phyloP scores from a whole-genome alignment of 2,797 vertebrate species.

The Anabacerthia variegaticeps region DNA sequence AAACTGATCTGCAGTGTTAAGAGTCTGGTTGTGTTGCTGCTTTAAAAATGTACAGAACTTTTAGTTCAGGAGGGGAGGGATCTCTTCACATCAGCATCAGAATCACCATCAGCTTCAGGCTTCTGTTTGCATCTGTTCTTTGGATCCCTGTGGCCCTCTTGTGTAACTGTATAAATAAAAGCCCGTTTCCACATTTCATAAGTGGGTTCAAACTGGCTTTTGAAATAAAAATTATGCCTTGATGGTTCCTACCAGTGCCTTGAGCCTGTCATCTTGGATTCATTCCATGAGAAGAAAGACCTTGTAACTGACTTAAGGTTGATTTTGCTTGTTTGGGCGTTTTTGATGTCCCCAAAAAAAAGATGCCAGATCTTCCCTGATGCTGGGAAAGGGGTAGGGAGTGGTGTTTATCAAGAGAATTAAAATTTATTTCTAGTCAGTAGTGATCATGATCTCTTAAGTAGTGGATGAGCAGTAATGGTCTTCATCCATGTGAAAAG shows the following conservation, averaged over 20 bases:
- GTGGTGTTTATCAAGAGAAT: neutral
- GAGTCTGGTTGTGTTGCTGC: neutral
- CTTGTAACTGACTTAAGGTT: neutral
- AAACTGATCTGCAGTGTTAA: neutral
- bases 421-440: neutral
- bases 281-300: neutral
- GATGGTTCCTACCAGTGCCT: neutral
- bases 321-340: neutral
- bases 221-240: neutral
- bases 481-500: neutral
- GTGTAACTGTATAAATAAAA: neutral
- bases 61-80: neutral
- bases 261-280: neutral
- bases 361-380: neutral
- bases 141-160: neutral
- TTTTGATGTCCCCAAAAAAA: neutral
- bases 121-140: neutral
- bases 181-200: neutral
- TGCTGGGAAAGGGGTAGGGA: neutral
- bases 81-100: neutral
- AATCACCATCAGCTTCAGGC: neutral
- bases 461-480: neutral
- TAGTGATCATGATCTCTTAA: neutral
- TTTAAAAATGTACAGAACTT: neutral
- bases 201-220: neutral